Evolutionary conservation across 2,113 vertebrate genomes (phyloP), one percentile per base, ranked within the genome.

Genomic region (Lasiurus borealis): DNA sequence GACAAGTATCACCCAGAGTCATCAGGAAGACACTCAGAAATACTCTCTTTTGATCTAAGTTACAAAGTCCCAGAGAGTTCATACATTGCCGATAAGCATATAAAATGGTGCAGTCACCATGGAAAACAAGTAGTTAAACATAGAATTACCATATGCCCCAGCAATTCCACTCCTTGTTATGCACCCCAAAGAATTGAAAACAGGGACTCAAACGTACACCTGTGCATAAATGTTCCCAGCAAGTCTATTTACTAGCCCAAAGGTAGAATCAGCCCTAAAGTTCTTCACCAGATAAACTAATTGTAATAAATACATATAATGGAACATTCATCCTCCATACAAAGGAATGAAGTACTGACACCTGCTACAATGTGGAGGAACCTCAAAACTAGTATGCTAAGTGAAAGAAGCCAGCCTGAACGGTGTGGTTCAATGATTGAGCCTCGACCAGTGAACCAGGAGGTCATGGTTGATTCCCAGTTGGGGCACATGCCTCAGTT

Each of bases 361-460:
- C 23, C 23, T 5, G 12, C 27, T 66, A 36, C 31, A 3, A 27
- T 27, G 46, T 19, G 73, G 29, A 40, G n/a, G 48, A 81, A 88
- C 64, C 59, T 94, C n/a, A 36, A 57, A 84, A 71, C 36, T 25
- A 68, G 18, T 2, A 27, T 1, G 4, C 57, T 46, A 50, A 66
- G 29, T 64, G 27, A 95, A 95, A 95, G 59, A 62, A 62, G 59
- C 59, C 59, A n/a, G n/a, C n/a, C n/a, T n/a, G n/a, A n/a, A n/a
- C 6, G 21, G 57, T 59, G 57, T 59, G 57, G 57, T 25, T 59
- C 57, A 59, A 59, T 57, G 8, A 19, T 21, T 57, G 54, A 59
- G 57, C 57, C 23, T 25, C 8, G 8, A 25, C 57, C 57, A 19
- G 21, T 57, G 54, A 57, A 57, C 19, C 57, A 57, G 54, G 54